A percentile compares a stretch with the other conserved stretches of the same genome.
These are phyloP conservation scores for Serilophus lunatus DNA, from an alignment of 2,113 vertebrate genomes.

Conservation along the genomic window DNA sequence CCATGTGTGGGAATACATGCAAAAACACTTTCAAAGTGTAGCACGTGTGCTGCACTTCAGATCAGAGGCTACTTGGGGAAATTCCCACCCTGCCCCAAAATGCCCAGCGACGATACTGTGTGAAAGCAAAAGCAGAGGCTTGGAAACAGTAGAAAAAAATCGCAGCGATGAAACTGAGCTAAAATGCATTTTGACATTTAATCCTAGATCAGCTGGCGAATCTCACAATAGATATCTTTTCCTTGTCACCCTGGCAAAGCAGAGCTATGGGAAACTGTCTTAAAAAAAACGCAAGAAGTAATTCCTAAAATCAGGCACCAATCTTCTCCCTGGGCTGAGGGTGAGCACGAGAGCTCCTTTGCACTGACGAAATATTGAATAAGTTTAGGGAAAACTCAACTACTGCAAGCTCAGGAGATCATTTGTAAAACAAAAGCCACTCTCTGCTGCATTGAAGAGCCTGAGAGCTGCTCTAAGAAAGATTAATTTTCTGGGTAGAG, in stretches of 20 bases:
- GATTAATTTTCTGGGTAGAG: conserved; percentile 31
- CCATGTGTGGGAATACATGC: neutral
- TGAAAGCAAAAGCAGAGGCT: neutral
- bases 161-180: neutral
- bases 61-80: neutral
- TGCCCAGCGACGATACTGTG: neutral
- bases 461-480: neutral
- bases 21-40: neutral
- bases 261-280: neutral
- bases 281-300: neutral
- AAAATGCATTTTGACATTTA: conserved; percentile 51
- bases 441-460: neutral
- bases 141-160: neutral
- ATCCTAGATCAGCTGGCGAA: conserved; percentile 20
- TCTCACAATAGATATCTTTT: neutral
- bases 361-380: fast-evolving
- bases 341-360: neutral
- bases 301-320: neutral
- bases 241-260: neutral
- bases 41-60: neutral
- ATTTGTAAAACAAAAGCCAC: conserved; percentile 30
- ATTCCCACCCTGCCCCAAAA: neutral
- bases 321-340: neutral
- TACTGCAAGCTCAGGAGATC: neutral
- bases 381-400: neutral